Evolutionary conservation across 2,113 vertebrate species (phyloP), one percentile per base, ranked within the genome.

Genomic region (Trachemys scripta): DNA sequence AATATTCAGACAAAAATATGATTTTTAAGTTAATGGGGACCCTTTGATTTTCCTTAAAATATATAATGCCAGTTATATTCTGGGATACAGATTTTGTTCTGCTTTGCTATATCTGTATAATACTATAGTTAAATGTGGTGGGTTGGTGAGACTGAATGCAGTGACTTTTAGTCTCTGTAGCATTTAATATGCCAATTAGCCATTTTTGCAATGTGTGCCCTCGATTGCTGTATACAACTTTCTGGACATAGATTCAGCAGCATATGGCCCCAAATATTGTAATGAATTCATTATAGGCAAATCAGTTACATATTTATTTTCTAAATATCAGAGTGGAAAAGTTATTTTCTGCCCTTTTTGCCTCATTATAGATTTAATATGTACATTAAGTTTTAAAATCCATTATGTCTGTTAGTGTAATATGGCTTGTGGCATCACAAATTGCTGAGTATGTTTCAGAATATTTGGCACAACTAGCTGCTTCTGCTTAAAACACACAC

Each of bases 381-480:
- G 50, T 78, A 79, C 51, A 51, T 69, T 93, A 25, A 54, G 86
- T 24, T 80, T 50, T 85, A 85, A 85, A 89, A 94, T 53, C 1
- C 54, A 88, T 85, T 92, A 38, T 35, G 50, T 29, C 29, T 86
- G 29, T 93, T 42, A 45, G 86, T 56, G 79, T 0, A 25, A 51
- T 80, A 45, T 22, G 72, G n/a, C 90, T 94, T n/a, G 47, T 38
- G 72, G 56, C 84, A 38, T 76, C 81, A 75, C 47, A 79, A 57
- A 88, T 3, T 80, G 90, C 91, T 59, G 69, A 94, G 91, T n/a
- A 29, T 49, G 51, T 90, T 95, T 56, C 91, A n/a, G 50, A 27
- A 51, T 62, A 87, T 82, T 93, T 90, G 95, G 88, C 93, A 86
- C 50, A 54, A 1, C 79, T 83, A 57, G 5, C 51, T 29, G 9